A percentile compares a stretch with the other conserved stretches of the same genome.
These are phyloP conservation scores for Zaprionus camerounensis DNA, from an alignment of 1,140 invertebrate genomes.

Conservation along the genomic window DNA sequence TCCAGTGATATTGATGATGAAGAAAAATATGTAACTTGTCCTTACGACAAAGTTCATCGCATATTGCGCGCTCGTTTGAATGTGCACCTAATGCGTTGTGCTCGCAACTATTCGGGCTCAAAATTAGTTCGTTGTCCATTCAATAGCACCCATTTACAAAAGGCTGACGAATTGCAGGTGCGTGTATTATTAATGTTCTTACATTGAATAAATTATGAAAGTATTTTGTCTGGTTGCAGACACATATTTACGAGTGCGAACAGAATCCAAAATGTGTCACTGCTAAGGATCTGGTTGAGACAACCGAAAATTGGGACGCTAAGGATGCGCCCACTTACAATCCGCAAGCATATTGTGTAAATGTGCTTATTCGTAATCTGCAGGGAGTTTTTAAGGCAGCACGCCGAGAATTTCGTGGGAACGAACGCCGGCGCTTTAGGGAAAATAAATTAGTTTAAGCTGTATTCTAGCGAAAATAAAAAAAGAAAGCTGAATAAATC, in stretches of 20 bases:
- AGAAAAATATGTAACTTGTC: conserved; percentile 18
- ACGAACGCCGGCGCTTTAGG: background rate
- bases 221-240: conserved; percentile 5
- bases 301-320: conserved; percentile 54
- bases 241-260: conserved; percentile 23
- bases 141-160: conserved; percentile 31
- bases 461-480: background rate
- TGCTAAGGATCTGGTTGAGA: background rate
- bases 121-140: conserved; percentile 50
- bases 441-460: background rate
- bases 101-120: conserved; percentile 26
- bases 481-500: background rate
- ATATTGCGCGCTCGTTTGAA: conserved; percentile 35
- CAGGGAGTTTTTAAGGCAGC: too few relatives aligned
- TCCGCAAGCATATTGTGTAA: conserved; percentile 29
- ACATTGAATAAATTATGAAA: background rate
- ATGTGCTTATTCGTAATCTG: conserved; percentile 9
- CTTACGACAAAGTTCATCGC: conserved; percentile 34
- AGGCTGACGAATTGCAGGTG: conserved; percentile 31
- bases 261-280: background rate
- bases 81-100: conserved; percentile 37
- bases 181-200: background rate
- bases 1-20: background rate
- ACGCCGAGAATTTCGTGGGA: too few relatives aligned
- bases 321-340: conserved; percentile 41